Evolutionary conservation across 2,113 vertebrate species (phyloP), one percentile per base, ranked within the genome.

Genomic region (Charadrius vociferus): DNA sequence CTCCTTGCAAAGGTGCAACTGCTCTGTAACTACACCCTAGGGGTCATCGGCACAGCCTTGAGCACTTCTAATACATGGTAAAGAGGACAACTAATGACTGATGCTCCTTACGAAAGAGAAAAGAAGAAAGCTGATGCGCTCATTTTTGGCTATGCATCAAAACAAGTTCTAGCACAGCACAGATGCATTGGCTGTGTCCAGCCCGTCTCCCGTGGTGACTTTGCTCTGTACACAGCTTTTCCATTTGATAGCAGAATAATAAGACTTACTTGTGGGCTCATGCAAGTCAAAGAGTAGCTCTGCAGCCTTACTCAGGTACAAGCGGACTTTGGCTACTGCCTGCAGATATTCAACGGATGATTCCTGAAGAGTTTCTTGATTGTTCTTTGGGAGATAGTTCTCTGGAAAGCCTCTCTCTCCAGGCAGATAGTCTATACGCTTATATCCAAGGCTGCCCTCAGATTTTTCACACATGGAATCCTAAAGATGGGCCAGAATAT

Each of bases 391-490:
- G 2, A 97, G 73, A 6, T 81, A 96, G 7, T 12, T 91, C 43
- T 73, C 88, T n/a, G 99, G 97, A 86, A 99, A 98, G 21, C 84
- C 81, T 3, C 26, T 91, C 15, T 98, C 98, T 13, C 97, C 92
- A 23, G 36, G 77, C 65, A 99, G 86, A 23, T 55, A 86, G 12
- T 15, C n/a, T 15, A 65, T 53, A 12, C 71, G 87, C 22, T 97
- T 93, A 5, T 32, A 72, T 10, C 9, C 59, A 17, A 98, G 97
- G 56, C 95, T 97, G 67, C 97, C 97, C 81, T 98, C 98, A 18
- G 90, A 96, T 92, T 98, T 99, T 78, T 99, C 99, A 63, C 98
- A 98, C 88, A 99, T 98, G 2, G 99, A 99, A 79, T 99, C 99
- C 99, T 99, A 49, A 32, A 82, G 77, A 55, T 14, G 29, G 15